Conservation (phyloP, 2,888 invertebrate genomes). For the Athalia cordata region DNA sequence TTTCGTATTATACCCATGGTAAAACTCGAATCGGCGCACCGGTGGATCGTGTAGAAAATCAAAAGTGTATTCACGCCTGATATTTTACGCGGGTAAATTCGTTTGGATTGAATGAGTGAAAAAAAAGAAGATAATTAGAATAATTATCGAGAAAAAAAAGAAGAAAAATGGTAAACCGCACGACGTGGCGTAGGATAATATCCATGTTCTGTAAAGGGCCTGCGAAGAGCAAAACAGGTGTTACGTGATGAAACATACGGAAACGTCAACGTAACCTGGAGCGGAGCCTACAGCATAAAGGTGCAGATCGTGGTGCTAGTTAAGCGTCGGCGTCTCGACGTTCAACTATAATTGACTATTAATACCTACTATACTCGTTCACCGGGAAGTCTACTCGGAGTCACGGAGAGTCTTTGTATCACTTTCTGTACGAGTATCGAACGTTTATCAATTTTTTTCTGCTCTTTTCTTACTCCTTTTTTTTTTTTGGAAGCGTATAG, state of each 20-base stretch:
- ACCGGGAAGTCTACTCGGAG: not conserved
- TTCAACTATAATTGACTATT: slow-evolving; percentile 40
- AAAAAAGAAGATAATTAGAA: not conserved
- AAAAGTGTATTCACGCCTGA: not conserved
- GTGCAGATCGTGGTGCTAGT: slow-evolving; percentile 15
- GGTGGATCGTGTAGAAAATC: not conserved
- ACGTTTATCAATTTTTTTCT: not conserved
- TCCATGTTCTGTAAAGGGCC: not conserved
- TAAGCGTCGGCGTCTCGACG: slow-evolving; percentile 38
- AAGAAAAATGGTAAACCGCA: not conserved
- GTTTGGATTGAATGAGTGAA: not conserved
- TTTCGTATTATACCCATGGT: not conserved
- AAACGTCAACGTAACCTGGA: slow-evolving; percentile 54
- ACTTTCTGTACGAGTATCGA: not conserved
- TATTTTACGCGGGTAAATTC: not conserved
- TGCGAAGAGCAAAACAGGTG: slow-evolving; percentile 57
- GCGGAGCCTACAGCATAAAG: slow-evolving; percentile 9
- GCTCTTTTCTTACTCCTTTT: not conserved
- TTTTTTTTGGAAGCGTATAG: no score
- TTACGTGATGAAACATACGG: slow-evolving; percentile 67
- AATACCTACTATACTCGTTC: slow-evolving; percentile 34
- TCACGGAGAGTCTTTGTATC: not conserved
- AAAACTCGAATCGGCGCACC: not conserved
- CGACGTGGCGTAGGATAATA: not conserved
- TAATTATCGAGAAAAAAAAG: not conserved